Evolutionary conservation across 2,888 invertebrate species (phyloP).

Genomic region (Teleiodes luculella): DNA sequence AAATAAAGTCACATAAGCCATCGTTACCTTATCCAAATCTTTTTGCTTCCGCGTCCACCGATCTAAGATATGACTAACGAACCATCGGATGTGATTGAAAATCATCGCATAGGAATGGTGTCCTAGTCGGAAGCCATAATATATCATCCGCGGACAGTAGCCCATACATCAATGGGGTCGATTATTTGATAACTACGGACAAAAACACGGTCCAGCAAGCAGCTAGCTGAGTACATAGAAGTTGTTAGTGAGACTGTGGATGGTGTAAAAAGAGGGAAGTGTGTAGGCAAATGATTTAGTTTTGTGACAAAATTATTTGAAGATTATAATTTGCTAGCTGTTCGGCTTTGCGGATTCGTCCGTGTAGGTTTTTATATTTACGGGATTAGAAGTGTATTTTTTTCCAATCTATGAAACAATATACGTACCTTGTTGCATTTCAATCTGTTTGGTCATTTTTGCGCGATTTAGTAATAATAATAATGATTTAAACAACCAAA

Average conservation of each 20-base stretch:
- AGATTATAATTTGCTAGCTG: too few relatives aligned
- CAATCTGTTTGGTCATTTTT: too few relatives aligned
- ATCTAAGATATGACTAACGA: slow-evolving; percentile 73
- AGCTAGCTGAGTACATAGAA: slow-evolving; percentile 33
- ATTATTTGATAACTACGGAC: slow-evolving; percentile 70
- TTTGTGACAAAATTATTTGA: too few relatives aligned
- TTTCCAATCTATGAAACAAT: too few relatives aligned
- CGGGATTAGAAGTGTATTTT: too few relatives aligned
- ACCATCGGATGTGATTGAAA: slow-evolving; percentile 77
- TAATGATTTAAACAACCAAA: too few relatives aligned
- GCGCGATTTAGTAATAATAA: too few relatives aligned
- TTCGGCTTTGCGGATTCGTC: too few relatives aligned
- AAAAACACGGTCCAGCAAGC: slow-evolving; percentile 52
- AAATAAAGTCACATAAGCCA: too few relatives aligned
- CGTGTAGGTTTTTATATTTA: too few relatives aligned
- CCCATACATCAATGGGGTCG: slow-evolving; percentile 74
- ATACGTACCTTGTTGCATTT: too few relatives aligned
- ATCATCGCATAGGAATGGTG: slow-evolving; percentile 73
- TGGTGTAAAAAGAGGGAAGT: not conserved
- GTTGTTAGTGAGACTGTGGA: not conserved
- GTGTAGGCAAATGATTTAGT: too few relatives aligned
- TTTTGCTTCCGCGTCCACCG: slow-evolving; percentile 28
- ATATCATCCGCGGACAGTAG: slow-evolving; percentile 72
- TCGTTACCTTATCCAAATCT: slow-evolving; percentile 45
- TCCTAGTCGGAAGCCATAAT: slow-evolving; percentile 76